phyloP scores from a whole-genome alignment of 1,140 invertebrate species.

The Calosoma granatense region DNA sequence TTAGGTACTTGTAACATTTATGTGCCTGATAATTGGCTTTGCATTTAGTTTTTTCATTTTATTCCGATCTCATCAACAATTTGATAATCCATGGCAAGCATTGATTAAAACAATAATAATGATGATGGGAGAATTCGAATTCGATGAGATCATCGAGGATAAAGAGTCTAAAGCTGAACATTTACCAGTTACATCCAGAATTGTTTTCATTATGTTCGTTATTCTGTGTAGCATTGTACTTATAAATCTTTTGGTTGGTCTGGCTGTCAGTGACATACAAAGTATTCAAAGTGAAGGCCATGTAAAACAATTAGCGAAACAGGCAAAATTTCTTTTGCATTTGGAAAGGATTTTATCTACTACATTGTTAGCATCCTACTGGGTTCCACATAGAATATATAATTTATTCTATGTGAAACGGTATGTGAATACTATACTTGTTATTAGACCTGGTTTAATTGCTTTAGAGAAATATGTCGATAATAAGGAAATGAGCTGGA shows the following conservation, averaged over 20 bases:
- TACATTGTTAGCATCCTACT: too few relatives aligned
- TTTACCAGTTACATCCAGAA: slow-evolving; percentile 23
- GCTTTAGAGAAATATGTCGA: too few relatives aligned
- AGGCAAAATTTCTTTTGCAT: slow-evolving; percentile 22
- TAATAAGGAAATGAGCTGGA: too few relatives aligned
- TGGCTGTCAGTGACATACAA: slow-evolving; percentile 52
- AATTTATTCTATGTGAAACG: too few relatives aligned
- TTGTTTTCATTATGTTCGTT: slow-evolving; percentile 48
- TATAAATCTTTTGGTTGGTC: slow-evolving; percentile 52
- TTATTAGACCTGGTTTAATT: too few relatives aligned
- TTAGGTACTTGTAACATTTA: slow-evolving; percentile 40
- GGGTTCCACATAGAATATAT: too few relatives aligned
- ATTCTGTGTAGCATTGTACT: slow-evolving; percentile 50
- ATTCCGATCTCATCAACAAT: slow-evolving; percentile 36
- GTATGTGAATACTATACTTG: too few relatives aligned
- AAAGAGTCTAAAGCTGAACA: background rate
- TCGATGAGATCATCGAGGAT: slow-evolving; percentile 31
- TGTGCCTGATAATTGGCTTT: slow-evolving; percentile 44
- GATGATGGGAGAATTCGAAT: slow-evolving; percentile 50
- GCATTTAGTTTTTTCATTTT: slow-evolving; percentile 42
- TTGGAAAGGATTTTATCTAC: slow-evolving; percentile 18
- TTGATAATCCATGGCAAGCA: slow-evolving; percentile 34
- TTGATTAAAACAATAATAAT: slow-evolving; percentile 44
- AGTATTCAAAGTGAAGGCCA: slow-evolving; percentile 19
- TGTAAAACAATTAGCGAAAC: slow-evolving; percentile 23